Percentiles rank a stretch among this genome's conserved stretches.
Conservation (phyloP, 2,888 invertebrate genomes). For the Plutella xylostella region DNA sequence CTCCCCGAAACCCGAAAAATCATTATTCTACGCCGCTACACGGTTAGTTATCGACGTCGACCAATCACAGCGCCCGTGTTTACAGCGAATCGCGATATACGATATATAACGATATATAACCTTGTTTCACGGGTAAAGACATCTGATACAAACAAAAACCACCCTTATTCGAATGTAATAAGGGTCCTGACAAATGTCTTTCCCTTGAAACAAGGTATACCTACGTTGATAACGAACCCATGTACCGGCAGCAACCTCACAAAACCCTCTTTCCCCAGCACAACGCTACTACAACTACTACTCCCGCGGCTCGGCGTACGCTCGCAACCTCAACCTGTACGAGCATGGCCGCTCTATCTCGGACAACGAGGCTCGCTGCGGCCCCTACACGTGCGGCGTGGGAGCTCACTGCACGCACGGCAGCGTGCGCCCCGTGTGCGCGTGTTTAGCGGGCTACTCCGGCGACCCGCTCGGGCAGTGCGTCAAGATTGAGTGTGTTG, state of each 20-base stretch:
- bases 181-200: too few species aligned
- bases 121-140: background rate
- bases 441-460: slow-evolving; percentile 81
- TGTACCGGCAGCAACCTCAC: too few species aligned
- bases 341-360: slow-evolving; percentile 58
- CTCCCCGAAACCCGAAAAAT: too few species aligned
- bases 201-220: background rate
- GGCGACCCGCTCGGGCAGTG: slow-evolving; percentile 84
- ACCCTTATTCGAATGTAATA: too few species aligned
- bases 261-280: slow-evolving; percentile 24
- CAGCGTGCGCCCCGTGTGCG: slow-evolving; percentile 82
- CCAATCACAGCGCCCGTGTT: too few species aligned
- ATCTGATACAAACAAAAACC: too few species aligned
- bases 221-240: too few species aligned
- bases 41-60: background rate
- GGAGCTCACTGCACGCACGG: slow-evolving; percentile 75
- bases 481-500: slow-evolving; percentile 78
- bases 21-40: background rate
- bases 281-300: slow-evolving; percentile 49
- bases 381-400: slow-evolving; percentile 73
- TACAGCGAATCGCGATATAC: background rate
- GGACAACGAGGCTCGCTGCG: slow-evolving; percentile 60
- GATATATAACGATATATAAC: background rate
- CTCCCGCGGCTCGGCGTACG: slow-evolving; percentile 27
- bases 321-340: slow-evolving; percentile 37